Percentiles rank a stretch among this genome's conserved stretches.
phyloP scores from a whole-genome alignment of 2,888 invertebrate species.

The Microctonus hyperodae region DNA sequence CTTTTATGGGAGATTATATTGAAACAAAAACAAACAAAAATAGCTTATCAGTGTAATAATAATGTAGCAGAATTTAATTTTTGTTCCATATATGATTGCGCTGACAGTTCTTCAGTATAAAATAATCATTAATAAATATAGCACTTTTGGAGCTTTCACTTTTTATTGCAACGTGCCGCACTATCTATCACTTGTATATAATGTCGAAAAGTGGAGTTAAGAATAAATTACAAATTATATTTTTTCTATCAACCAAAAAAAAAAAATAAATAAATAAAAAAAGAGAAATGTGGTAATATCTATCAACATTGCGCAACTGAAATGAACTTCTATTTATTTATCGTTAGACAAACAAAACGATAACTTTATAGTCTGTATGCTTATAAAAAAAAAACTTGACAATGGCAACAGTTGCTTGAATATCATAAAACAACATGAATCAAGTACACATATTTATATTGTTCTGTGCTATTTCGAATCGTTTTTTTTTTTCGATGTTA shows the following conservation, averaged over 20 bases:
- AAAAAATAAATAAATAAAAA: constrained; percentile 26
- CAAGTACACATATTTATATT: constrained; percentile 50
- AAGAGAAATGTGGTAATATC: constrained; percentile 55
- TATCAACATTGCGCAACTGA: constrained; percentile 57
- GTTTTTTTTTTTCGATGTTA: constrained; percentile 17
- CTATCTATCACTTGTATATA: constrained; percentile 62
- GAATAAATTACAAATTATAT: constrained; percentile 61
- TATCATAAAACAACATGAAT: constrained; percentile 44
- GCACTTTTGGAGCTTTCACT: constrained; percentile 57
- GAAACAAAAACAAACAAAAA: constrained; percentile 29
- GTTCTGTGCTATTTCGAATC: background rate
- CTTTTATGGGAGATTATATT: constrained; percentile 14
- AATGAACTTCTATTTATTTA: constrained; percentile 44
- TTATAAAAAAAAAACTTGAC: constrained; percentile 34
- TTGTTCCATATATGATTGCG: background rate
- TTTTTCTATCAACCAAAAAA: constrained; percentile 61
- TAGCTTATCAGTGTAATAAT: background rate
- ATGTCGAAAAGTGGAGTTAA: constrained; percentile 52
- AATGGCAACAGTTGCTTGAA: constrained; percentile 45
- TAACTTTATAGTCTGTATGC: background rate
- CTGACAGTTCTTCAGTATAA: constrained; percentile 31
- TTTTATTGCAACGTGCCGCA: constrained; percentile 55
- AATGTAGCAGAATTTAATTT: background rate
- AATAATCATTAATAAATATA: constrained; percentile 47
- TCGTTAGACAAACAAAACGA: constrained; percentile 20